Evolutionary conservation across 35 echinoderm and acorn worm genomes (phyloP).

Genomic region (Apostichopus californicus): DNA sequence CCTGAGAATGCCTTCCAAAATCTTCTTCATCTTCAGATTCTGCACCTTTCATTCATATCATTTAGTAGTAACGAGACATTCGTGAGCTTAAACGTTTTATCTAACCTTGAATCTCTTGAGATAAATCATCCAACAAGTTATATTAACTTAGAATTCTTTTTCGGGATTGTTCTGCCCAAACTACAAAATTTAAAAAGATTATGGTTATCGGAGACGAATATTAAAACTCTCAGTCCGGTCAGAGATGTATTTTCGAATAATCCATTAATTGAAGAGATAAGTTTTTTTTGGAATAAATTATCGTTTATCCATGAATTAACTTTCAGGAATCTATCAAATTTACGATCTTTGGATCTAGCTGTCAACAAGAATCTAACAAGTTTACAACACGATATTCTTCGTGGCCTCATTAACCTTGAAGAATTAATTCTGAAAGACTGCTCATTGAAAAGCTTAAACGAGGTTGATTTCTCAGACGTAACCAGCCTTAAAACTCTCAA

Average conservation of each 20-base stretch:
- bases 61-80: conserved; percentile 19
- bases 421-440: neutral
- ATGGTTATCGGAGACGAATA: neutral
- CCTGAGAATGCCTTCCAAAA: neutral
- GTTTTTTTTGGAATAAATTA: neutral
- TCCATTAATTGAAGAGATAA: neutral
- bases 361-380: neutral
- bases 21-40: neutral
- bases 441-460: conserved; percentile 3
- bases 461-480: conserved; percentile 13
- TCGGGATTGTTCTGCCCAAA: neutral
- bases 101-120: neutral
- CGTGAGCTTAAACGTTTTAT: neutral
- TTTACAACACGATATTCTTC: neutral
- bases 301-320: neutral
- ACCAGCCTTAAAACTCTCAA: neutral
- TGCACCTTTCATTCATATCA: neutral
- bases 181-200: neutral
- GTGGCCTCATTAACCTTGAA: neutral
- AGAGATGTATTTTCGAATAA: neutral
- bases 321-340: neutral
- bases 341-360: conserved; percentile 10
- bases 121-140: neutral
- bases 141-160: neutral
- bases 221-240: neutral